phyloP scores from a whole-genome alignment of 1,140 invertebrate genomes.

The Pogonomyrmex barbatus region DNA sequence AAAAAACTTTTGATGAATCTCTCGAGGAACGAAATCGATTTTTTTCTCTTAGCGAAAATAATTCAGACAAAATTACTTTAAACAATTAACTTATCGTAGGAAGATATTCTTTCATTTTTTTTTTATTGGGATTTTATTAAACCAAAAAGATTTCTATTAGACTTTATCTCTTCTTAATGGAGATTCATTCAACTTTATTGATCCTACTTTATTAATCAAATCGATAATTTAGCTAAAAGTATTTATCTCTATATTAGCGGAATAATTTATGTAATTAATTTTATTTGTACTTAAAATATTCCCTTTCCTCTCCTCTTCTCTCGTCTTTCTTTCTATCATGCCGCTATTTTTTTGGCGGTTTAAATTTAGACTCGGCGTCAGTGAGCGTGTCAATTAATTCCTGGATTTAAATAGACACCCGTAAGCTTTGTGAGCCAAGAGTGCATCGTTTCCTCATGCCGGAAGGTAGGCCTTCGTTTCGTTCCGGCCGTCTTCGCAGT shows the following conservation, averaged over 20 bases:
- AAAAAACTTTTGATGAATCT: background rate
- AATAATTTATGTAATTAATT: background rate
- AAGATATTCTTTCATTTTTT: background rate
- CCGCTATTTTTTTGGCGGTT: constrained; percentile 21
- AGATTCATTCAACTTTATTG: background rate
- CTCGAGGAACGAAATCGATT: background rate
- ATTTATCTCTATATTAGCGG: background rate
- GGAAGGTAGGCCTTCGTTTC: constrained; percentile 24
- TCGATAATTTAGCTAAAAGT: background rate
- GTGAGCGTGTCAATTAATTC: constrained; percentile 47
- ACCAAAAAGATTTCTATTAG: background rate
- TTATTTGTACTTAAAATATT: background rate
- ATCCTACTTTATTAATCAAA: background rate
- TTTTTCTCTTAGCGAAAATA: background rate
- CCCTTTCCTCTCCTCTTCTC: background rate
- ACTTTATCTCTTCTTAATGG: too few relatives aligned
- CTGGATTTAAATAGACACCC: constrained; percentile 45
- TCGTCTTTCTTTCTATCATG: background rate
- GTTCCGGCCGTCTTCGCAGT: constrained; percentile 29
- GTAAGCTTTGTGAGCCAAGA: constrained; percentile 30
- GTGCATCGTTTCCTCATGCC: constrained; percentile 40
- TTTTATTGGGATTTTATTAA: background rate
- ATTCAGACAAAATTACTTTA: background rate
- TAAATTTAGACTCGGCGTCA: constrained; percentile 41
- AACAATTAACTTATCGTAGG: background rate